Conservation (phyloP, 2,888 invertebrate species). For the Conops quadrifasciatus region DNA sequence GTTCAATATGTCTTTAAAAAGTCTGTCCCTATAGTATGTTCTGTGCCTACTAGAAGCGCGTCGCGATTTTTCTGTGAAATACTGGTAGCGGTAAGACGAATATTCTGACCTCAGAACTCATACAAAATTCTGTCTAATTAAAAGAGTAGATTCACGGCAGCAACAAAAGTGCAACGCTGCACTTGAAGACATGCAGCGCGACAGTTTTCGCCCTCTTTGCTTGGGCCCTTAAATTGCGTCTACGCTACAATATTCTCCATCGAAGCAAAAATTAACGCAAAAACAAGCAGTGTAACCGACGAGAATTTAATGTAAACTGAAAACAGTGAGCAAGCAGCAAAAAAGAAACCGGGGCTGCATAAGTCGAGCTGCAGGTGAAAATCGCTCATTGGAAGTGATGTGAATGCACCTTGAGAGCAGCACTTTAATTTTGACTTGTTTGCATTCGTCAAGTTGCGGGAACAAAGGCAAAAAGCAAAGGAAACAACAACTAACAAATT, state of each 20-base stretch:
- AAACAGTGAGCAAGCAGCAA: conserved; percentile 15
- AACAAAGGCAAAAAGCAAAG: neutral
- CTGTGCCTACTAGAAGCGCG: no score
- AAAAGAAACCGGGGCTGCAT: conserved; percentile 17
- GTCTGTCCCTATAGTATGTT: no score
- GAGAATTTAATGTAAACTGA: neutral
- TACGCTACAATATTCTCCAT: conserved; percentile 30
- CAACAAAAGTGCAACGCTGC: conserved; percentile 40
- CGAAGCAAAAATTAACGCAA: conserved; percentile 25
- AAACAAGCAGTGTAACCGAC: conserved; percentile 8
- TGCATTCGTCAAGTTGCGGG: conserved; percentile 12
- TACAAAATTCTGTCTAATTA: no score
- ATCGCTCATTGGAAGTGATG: conserved; percentile 25
- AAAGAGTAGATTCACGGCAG: no score
- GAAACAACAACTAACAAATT: neutral
- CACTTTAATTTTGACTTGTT: conserved; percentile 29
- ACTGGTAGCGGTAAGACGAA: no score
- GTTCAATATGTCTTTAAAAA: no score
- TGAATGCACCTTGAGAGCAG: conserved; percentile 32
- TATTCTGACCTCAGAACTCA: no score
- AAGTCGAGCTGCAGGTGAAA: conserved; percentile 26
- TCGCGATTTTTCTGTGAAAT: no score
- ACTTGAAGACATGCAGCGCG: conserved; percentile 24
- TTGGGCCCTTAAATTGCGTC: conserved; percentile 26
- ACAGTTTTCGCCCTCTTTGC: conserved; percentile 19